Percentiles rank a stretch among this genome's conserved stretches.
These are phyloP conservation scores for Danaus melanippus DNA, from an alignment of 1,140 invertebrate species.

Conservation along the genomic window DNA sequence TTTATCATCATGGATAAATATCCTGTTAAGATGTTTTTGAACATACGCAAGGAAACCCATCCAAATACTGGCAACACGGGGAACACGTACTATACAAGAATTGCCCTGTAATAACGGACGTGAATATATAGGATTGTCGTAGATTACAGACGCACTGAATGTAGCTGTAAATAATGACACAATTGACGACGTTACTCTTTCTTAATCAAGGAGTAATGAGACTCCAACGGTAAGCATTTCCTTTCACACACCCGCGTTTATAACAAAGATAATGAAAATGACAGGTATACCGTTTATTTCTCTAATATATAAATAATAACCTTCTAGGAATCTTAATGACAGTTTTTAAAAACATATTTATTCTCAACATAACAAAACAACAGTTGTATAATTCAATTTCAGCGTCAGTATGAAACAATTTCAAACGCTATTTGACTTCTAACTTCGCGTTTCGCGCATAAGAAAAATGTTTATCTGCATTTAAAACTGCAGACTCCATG, in stretches of 20 bases:
- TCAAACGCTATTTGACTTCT: too few species aligned
- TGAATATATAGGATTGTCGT: constrained; percentile 51
- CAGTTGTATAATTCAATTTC: too few species aligned
- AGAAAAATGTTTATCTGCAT: constrained; percentile 5
- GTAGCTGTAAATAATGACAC: constrained; percentile 66
- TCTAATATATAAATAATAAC: too few species aligned
- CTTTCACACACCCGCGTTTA: constrained; percentile 9
- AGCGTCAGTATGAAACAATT: too few species aligned
- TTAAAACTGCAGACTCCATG: constrained; percentile 15
- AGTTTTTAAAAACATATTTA: too few species aligned
- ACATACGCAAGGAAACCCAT: constrained; percentile 7
- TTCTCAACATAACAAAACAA: too few species aligned
- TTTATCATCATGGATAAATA: neutral
- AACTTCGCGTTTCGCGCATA: too few species aligned
- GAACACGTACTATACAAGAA: constrained; percentile 53
- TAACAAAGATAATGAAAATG: too few species aligned
- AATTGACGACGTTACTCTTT: constrained; percentile 39
- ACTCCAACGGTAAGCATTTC: constrained; percentile 22
- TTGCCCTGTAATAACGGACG: constrained; percentile 61
- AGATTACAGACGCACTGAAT: constrained; percentile 53
- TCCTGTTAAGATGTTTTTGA: constrained; percentile 1
- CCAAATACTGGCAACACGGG: constrained; percentile 44
- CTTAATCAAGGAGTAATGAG: constrained; percentile 25
- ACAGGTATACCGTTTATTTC: too few species aligned
- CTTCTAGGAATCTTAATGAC: too few species aligned